Base-by-base conservation (phyloP, 2,113 vertebrate species). In the Stomatorhinus ivindoensis region DNA sequence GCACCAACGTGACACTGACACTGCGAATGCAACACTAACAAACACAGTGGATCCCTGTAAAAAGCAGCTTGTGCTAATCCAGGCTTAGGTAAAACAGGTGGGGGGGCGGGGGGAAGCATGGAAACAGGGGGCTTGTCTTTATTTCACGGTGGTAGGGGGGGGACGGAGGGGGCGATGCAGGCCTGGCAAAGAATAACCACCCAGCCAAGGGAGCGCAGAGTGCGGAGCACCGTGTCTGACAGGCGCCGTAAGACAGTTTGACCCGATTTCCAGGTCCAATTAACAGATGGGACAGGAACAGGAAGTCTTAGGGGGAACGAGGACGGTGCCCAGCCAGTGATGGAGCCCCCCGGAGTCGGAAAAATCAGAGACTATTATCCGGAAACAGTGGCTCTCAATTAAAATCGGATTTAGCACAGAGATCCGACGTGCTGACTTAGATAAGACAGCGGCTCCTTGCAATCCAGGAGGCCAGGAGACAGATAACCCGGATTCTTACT, bases 331-430 rank as follows among this genome's bases (percentile, higher is more conserved):
- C 21, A 46, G 82, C 39, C 39, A n/a, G 44, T 17, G 95, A 95
- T 95, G 95, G 96, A 96, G 95, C 96, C 96, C 97, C 35, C 96
- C 96, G 95, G 53, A 96, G 95, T 94, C 94, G 93, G 95, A 94
- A 95, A 96, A 97, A 97, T 97, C 97, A 96, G 96, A 96, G 96
- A 96, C 96, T 97, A 97, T 97, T 97, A 97, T 96, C 95, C 95
- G 4, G 46, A 96, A 95, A 96, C 96, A 96, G 95, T 97, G 96
- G 96, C 95, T 97, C 95, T 96, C 96, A 97, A 97, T 97, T 97
- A 97, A 97, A 96, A 96, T 95, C 96, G 96, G 96, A 97, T 97
- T 97, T 96, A 96, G 96, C 95, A 96, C 94, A 96, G 95, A 95
- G 96, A 96, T 95, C 95, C 95, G 95, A 96, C 96, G 95, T 96